A percentile compares a stretch with the other conserved stretches of the same genome.
Conservation (phyloP, 1,140 invertebrate species). For the Leptopilina clavipes region DNA sequence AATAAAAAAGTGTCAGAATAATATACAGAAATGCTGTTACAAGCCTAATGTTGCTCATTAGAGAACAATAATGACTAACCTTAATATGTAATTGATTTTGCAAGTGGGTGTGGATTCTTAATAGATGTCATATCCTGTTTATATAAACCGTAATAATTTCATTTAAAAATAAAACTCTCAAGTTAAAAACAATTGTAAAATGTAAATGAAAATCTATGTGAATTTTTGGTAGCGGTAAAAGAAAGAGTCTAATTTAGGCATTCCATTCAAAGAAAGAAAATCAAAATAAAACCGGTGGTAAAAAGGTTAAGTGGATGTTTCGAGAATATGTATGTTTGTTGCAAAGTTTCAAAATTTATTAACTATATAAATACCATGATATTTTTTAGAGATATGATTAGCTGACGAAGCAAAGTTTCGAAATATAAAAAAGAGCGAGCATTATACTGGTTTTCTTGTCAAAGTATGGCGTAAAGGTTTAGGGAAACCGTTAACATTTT, state of each 20-base stretch:
- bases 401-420: constrained; percentile 13
- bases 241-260: constrained; percentile 10
- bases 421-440: background rate
- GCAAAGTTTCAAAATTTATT: constrained; percentile 6
- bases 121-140: constrained; percentile 48
- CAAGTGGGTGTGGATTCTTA: constrained; percentile 46
- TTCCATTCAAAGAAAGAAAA: constrained; percentile 22
- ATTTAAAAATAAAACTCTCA: background rate
- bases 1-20: background rate
- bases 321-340: background rate
- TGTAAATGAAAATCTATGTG: background rate
- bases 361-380: background rate
- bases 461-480: constrained; percentile 15
- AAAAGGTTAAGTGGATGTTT: constrained; percentile 19
- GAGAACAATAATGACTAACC: constrained; percentile 8
- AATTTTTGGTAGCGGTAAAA: background rate
- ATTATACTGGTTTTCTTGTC: constrained; percentile 15
- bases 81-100: constrained; percentile 46
- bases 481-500: constrained; percentile 30
- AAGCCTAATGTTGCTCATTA: background rate
- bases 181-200: no score
- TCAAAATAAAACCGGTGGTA: constrained; percentile 27
- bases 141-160: background rate
- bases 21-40: background rate
- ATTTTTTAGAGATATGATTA: constrained; percentile 13